phyloP scores from a whole-genome alignment of 2,888 invertebrate genomes.

The Dolichopus griseipennis region DNA sequence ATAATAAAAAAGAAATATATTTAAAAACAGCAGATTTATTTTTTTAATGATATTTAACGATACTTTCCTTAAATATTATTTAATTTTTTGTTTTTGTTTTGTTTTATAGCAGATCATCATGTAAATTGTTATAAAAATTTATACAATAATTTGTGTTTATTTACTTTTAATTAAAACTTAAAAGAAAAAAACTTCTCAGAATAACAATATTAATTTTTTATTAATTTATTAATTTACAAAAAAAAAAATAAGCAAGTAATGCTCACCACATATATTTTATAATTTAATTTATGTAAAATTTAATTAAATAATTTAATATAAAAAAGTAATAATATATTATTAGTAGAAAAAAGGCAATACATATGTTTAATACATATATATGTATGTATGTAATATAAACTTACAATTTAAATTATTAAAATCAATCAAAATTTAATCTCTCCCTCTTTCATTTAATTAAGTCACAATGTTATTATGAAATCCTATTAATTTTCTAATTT shows the following conservation, averaged over 20 bases:
- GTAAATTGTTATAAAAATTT: background rate
- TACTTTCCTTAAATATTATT: background rate
- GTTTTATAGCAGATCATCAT: no score
- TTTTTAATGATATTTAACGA: background rate
- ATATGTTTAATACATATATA: constrained; percentile 9
- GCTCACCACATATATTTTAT: background rate
- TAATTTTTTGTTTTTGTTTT: no score
- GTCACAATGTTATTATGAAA: no score
- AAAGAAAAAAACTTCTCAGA: constrained; percentile 14
- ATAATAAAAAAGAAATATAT: background rate
- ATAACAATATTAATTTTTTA: background rate
- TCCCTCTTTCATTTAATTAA: no score
- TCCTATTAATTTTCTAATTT: no score
- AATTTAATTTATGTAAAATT: constrained; percentile 9
- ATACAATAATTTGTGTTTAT: constrained; percentile 8
- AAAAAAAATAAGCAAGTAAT: background rate
- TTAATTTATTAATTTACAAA: background rate
- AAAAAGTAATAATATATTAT: constrained; percentile 5
- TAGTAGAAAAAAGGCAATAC: constrained; percentile 10
- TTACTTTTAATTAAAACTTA: constrained; percentile 17
- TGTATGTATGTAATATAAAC: constrained; percentile 7
- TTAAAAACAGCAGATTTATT: background rate
- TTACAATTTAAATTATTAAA: background rate
- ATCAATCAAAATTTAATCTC: no score
- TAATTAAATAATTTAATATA: constrained; percentile 12